Evolutionary conservation across 2,797 vertebrate genomes (phyloP), one percentile per base, ranked within the genome.

Genomic region (Acridotheres tristis): DNA sequence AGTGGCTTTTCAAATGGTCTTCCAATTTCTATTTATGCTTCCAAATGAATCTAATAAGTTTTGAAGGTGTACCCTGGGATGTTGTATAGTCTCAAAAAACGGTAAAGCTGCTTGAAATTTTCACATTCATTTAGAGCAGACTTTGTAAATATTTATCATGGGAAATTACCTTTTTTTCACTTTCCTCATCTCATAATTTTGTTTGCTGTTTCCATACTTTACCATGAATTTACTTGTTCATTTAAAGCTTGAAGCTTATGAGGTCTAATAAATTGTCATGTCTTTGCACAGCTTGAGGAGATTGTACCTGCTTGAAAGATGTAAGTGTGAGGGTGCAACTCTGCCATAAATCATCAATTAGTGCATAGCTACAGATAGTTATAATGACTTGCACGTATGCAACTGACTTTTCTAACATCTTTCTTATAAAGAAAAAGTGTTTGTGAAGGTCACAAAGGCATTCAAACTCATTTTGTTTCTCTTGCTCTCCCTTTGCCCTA

Each of bases 381-480:
- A 2, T 62, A 53, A 78, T 63, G 48, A 61, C 55, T 86, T 91
- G 63, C 45, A 43, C 23, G 9, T 50, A 34, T 66, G 63, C 40
- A 48, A 45, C 4, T 84, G 67, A 54, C 42, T 84, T 92, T 61
- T 81, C 20, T 66, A 22, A 72, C 47, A 36, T 63, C 57, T 69
- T 67, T 32, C 45, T 78, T 63, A 19, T 71, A 69, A 86, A 68
- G 43, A 42, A 80, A 55, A 79, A 53, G 23, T 69, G 34, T 53
- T 91, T 81, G 50, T 74, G 88, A 75, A 82, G 48, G 86, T 87
- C 77, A 78, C 53, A 85, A 76, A 86, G 59, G 53, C 67, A 53
- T 95, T 95, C 63, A 63, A 81, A 91, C 26, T 11, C 32, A 11
- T 90, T 92, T 91, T 82, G 36, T 86, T 94, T 87, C 45, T 71